Base-by-base conservation (phyloP, 2,113 vertebrate species). In the Phyllopteryx taeniolatus region DNA sequence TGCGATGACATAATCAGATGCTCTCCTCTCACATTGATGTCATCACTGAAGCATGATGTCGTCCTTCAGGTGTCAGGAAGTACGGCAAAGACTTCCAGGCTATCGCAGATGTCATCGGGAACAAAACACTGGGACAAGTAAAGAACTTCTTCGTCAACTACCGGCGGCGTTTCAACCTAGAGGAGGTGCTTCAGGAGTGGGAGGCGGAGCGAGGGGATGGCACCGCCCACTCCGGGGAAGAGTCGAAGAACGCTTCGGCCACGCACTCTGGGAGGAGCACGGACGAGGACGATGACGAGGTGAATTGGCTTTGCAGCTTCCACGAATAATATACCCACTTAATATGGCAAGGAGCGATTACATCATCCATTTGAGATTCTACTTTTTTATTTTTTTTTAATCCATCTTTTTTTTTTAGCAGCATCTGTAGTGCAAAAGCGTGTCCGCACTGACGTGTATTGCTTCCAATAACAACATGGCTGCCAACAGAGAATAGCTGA, bases 111-210 rank as follows among this genome's bases (percentile, higher is more conserved):
- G 97, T 99, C 91, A 98, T 99, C 85, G 97, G 98, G 70, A 99
- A 98, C 94, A 99, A 99, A 94, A 98, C 97, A 82, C 94, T 99
- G 90, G 97, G 96, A 71, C 98, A 99, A 94, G 96, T 99, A 88
- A 99, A 98, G 93, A 99, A 99, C 93, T 99, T 99, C 93, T 99
- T 99, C 84, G 96, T 99, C 89, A 99, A 99, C 94, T 99, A 99
- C 93, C 96, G 98, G 82, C 96, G 98, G 78, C 95, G 98, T 63
- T 99, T 99, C 94, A 99, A 99, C 94, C 94, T 99, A 94, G 98
- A 99, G 92, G 98, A 99, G 93, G 98, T 99, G 90, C 95, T 99
- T 89, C 97, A 98, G 94, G 98, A 99, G 92, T 99, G 98, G 98
- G 98, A 98, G 95, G 97, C 98, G 33, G 98, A 99, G 93, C 97